Conservation (phyloP, 2,797 vertebrate species). For the Podargus strigoides region DNA sequence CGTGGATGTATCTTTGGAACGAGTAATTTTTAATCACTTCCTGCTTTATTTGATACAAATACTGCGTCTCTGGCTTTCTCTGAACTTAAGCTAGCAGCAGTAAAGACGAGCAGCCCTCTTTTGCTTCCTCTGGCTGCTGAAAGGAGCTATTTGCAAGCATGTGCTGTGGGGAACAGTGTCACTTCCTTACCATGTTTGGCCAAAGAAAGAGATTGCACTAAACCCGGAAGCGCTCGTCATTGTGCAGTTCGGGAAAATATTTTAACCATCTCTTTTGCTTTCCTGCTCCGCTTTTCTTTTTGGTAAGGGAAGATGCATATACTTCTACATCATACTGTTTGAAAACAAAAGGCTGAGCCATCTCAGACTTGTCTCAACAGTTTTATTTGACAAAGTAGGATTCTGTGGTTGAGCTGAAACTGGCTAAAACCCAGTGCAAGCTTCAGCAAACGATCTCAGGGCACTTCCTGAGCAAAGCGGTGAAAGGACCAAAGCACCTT, state of each 20-base stretch:
- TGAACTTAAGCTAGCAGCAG: not conserved
- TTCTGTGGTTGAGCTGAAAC: not conserved
- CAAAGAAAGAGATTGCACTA: conserved; percentile 31
- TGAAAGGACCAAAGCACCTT: not conserved
- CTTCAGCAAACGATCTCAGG: not conserved
- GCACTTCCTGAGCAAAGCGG: not conserved
- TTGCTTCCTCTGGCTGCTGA: conserved; percentile 48
- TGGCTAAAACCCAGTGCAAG: not conserved
- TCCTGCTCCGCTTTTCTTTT: not conserved
- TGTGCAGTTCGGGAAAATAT: conserved; percentile 32
- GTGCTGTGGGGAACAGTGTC: conserved; percentile 34
- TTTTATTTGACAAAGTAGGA: not conserved
- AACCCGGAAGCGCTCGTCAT: conserved; percentile 38
- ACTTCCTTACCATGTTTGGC: conserved; percentile 71
- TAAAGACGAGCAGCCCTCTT: not conserved
- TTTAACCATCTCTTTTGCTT: conserved; percentile 41
- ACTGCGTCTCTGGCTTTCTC: not conserved
- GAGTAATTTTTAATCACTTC: not conserved
- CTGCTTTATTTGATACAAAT: not conserved
- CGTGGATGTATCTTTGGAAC: not conserved
- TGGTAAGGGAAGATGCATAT: not conserved
- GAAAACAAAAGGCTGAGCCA: not conserved
- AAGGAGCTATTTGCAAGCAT: conserved; percentile 39
- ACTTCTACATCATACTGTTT: not conserved
- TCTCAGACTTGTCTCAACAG: not conserved